Conservation (phyloP, 2,888 invertebrate species). For the Teleiodes luculella region DNA sequence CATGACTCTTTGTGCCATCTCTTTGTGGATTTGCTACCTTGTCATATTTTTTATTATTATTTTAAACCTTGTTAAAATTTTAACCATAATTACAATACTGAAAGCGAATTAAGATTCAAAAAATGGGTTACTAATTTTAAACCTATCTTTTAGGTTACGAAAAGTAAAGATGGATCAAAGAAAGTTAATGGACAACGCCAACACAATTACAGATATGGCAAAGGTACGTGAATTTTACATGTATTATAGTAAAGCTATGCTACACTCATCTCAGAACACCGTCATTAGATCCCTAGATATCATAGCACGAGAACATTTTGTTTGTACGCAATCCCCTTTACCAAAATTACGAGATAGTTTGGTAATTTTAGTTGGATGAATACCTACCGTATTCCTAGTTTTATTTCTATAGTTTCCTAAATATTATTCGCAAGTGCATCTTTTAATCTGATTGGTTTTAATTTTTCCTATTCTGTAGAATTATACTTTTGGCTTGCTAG, state of each 20-base stretch:
- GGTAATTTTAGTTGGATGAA: no score
- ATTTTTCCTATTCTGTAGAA: neutral
- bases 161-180: constrained; percentile 99
- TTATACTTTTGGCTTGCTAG: neutral
- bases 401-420: no score
- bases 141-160: constrained; percentile 85
- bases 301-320: neutral
- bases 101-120: no score
- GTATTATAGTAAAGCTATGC: constrained; percentile 41
- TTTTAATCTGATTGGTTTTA: neutral
- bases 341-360: no score
- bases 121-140: neutral
- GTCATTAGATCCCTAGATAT: constrained; percentile 44
- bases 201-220: constrained; percentile 99
- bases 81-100: no score
- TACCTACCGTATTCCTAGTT: no score
- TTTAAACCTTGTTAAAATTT: no score
- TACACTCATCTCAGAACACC: constrained; percentile 61
- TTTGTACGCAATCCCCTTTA: no score
- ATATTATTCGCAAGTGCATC: neutral
- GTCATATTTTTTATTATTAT: no score
- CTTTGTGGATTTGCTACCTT: no score
- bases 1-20: no score
- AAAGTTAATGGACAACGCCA: constrained; percentile 99
- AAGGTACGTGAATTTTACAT: constrained; percentile 84